These are phyloP conservation scores for Chaunax sp. DNA, from an alignment of 2,797 vertebrate species.

Conservation along the genomic window DNA sequence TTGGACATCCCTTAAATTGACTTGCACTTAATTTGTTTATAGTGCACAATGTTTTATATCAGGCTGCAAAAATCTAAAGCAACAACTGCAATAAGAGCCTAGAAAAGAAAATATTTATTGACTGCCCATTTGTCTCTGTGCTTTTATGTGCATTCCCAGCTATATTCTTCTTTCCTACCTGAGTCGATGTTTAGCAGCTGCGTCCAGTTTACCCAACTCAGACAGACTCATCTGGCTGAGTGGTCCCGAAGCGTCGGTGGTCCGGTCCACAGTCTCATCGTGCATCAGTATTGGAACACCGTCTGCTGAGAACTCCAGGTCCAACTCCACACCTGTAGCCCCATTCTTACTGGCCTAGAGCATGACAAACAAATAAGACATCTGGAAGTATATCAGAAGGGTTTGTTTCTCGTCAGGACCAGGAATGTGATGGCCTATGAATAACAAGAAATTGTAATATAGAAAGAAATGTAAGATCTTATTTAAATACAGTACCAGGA, in stretches of 20 bases:
- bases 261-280: constrained; percentile 92
- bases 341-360: constrained; percentile 91
- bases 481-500: no score
- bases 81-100: not conserved
- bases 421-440: not conserved
- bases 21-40: no score
- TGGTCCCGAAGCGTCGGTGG: constrained; percentile 90
- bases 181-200: constrained; percentile 91
- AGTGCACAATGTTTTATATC: not conserved
- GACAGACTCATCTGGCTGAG: constrained; percentile 86
- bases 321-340: constrained; percentile 92
- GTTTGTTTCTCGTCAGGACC: not conserved
- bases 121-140: not conserved
- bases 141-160: not conserved
- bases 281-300: constrained; percentile 95
- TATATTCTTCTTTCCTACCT: constrained; percentile 74
- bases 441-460: not conserved
- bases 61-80: not conserved
- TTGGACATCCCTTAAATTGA: no score
- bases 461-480: not conserved
- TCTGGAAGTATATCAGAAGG: not conserved
- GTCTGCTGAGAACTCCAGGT: constrained; percentile 93
- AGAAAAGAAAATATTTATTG: not conserved
- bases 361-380: not conserved
- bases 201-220: constrained; percentile 88